phyloP scores from a whole-genome alignment of 2,113 vertebrate genomes.

The Muntiacus reevesi region DNA sequence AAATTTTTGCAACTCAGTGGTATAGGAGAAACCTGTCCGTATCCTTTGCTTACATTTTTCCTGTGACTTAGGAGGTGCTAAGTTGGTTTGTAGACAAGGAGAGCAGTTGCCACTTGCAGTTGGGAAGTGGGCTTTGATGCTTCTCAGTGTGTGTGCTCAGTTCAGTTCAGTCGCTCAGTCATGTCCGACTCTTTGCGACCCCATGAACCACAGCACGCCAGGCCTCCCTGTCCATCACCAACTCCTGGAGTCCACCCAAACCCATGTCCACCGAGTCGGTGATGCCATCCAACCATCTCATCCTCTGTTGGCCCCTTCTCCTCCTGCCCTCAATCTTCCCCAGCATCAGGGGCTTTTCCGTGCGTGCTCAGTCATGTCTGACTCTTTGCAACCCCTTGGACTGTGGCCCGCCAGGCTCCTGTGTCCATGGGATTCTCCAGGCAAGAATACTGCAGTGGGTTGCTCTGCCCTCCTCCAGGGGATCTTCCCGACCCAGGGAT shows the following conservation, averaged over 20 bases:
- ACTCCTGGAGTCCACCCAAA: too few species aligned
- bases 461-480: neutral
- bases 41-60: neutral
- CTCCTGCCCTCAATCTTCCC: too few species aligned
- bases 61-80: neutral
- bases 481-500: neutral
- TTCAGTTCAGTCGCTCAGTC: too few species aligned
- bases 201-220: too few species aligned
- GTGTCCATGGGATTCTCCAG: neutral
- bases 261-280: too few species aligned
- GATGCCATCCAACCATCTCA: too few species aligned
- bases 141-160: neutral
- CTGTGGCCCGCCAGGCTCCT: neutral
- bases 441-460: neutral
- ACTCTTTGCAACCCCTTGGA: neutral
- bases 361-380: neutral
- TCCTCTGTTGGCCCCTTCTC: too few species aligned
- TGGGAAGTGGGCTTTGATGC: neutral
- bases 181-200: too few species aligned
- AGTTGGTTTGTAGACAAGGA: neutral
- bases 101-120: too few species aligned
- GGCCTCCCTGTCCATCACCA: too few species aligned
- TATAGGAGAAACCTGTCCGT: neutral
- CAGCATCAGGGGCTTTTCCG: too few species aligned
- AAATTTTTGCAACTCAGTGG: accelerated